Base-by-base conservation (phyloP, 1,140 invertebrate genomes). In the Gonioctena quinquepunctata region DNA sequence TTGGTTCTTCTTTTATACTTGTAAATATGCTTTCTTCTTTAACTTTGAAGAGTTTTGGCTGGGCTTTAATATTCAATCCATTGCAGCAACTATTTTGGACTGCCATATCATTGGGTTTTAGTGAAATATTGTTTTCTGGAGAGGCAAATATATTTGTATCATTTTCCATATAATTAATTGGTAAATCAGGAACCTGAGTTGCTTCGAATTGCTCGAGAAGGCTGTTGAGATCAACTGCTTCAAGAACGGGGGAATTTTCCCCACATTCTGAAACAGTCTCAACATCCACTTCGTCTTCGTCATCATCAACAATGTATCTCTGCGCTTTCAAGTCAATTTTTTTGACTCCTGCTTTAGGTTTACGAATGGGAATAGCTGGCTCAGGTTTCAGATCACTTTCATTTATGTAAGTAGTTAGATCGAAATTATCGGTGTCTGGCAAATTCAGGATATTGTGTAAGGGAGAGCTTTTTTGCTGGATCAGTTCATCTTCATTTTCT, bases 201-300 rank as follows among this genome's bases (percentile, higher is more conserved):
- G 84, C 84, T 78, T 88, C 87, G 81, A 88, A 88, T 78, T 88
- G 86, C 66, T 86, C 85, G 21, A 87, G 75, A 16, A 88, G 78
- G 76, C 85, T 86, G 21, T 77, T 77, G 3, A 86, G 60, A 80
- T 88, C 85, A n/a, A 79, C 75, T 25, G 87, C 86, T 77, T 86
- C 82, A 27, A 87, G 79, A 56, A 86, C 84, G 73, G 80, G 71
- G 65, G 77, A 25, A 16, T 28, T 59, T 25, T 59, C 56, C 23
- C 26, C 56, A 16, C 23, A 25, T 19, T 78, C 76, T n/a, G 76
- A 76, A 21, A 82, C 67, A 13, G 79, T 81, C 68, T 78, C 79
- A 54, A 82, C 76, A 74, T 82, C 81, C 49, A 82, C 70, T 59
- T 73, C 56, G 16, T 64, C 56, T n/a, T 63, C 21, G 22, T 71